phyloP scores from a whole-genome alignment of 2,113 vertebrate species.

The Vireo altiloquus region DNA sequence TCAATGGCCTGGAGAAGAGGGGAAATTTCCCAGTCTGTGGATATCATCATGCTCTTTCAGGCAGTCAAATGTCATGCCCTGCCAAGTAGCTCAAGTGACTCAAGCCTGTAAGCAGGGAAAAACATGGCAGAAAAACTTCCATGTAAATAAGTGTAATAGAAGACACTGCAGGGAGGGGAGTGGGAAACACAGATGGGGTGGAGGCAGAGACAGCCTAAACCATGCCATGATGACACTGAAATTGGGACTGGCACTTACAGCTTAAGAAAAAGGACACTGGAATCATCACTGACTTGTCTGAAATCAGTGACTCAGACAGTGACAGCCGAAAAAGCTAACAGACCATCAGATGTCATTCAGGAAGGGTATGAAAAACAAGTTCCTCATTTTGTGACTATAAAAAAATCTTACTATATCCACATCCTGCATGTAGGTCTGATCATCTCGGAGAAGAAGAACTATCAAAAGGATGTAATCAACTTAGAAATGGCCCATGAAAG shows the following conservation, averaged over 20 bases:
- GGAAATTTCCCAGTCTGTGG: neutral
- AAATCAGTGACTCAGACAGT: neutral
- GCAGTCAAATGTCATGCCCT: neutral
- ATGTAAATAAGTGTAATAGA: neutral
- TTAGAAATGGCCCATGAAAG: neutral
- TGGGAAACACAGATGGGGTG: no score
- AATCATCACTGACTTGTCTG: neutral
- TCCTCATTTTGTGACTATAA: neutral
- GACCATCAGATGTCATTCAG: neutral
- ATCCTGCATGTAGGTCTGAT: neutral
- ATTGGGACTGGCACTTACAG: neutral
- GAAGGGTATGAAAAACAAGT: constrained; percentile 2
- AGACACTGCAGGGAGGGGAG: accelerated
- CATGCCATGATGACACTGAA: neutral
- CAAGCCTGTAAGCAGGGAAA: neutral
- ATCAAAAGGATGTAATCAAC: neutral
- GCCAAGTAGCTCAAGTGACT: neutral
- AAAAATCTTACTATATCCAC: neutral
- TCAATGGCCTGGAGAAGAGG: neutral
- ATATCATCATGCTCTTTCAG: neutral
- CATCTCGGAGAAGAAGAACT: neutral
- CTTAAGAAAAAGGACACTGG: neutral
- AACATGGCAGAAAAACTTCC: neutral
- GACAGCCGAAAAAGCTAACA: neutral
- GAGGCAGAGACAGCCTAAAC: neutral